phyloP scores from a whole-genome alignment of 1,140 invertebrate genomes.

The Scaptodrosophila lebanonensis region DNA sequence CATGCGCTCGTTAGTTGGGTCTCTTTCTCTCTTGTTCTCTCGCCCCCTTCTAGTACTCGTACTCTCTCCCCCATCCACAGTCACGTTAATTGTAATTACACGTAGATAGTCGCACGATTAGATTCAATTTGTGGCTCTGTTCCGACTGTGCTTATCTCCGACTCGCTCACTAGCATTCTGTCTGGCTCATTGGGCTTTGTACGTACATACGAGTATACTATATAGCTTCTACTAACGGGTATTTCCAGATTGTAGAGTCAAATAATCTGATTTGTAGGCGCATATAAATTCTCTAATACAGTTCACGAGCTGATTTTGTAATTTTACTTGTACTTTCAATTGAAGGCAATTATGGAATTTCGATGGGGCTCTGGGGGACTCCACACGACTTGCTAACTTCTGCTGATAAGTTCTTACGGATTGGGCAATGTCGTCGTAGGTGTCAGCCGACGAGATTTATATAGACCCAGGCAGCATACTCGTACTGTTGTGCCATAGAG shows the following conservation, averaged over 20 bases:
- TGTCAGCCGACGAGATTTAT: slow-evolving; percentile 49
- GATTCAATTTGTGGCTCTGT: slow-evolving; percentile 57
- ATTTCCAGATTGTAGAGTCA: slow-evolving; percentile 20
- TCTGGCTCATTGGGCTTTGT: not conserved
- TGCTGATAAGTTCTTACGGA: slow-evolving; percentile 10
- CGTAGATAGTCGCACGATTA: slow-evolving; percentile 68
- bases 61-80: slow-evolving; percentile 5
- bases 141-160: slow-evolving; percentile 1
- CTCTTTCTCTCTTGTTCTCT: not conserved
- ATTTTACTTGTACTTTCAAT: slow-evolving; percentile 64
- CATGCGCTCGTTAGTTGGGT: slow-evolving; percentile 43
- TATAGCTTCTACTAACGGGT: slow-evolving; percentile 15
- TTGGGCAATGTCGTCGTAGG: slow-evolving; percentile 17
- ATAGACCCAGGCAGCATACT: slow-evolving; percentile 43
- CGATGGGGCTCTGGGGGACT: no score
- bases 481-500: slow-evolving; percentile 67
- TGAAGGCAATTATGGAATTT: slow-evolving; percentile 62
- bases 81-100: slow-evolving; percentile 71
- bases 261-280: slow-evolving; percentile 45
- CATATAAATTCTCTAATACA: not conserved
- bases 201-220: not conserved
- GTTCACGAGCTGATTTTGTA: slow-evolving; percentile 53
- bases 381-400: slow-evolving; percentile 7
- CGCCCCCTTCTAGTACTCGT: no score
- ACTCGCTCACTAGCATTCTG: not conserved